phyloP scores from a whole-genome alignment of 2,113 vertebrate species.

The Tachysurus vachellii region DNA sequence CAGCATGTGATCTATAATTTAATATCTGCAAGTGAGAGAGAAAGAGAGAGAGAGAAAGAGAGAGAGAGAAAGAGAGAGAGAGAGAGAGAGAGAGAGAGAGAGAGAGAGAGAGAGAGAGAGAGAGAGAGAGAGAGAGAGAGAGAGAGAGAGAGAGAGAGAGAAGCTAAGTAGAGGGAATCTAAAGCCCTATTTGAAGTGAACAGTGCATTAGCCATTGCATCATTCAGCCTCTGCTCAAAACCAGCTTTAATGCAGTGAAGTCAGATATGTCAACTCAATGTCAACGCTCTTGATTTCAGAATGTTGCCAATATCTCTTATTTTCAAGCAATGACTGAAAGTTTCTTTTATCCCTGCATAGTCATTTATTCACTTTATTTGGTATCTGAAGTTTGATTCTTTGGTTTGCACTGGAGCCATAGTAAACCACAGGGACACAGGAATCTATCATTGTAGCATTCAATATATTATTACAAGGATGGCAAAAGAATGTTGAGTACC shows the following conservation, averaged over 20 bases:
- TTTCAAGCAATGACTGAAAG: neutral
- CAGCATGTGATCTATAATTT: conserved; percentile 48
- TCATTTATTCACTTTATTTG: neutral
- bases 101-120: conserved; percentile 35
- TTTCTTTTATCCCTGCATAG: neutral
- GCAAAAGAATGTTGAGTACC: neutral
- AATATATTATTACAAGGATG: neutral
- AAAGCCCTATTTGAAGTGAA: conserved; percentile 54
- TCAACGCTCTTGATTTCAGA: conserved; percentile 14
- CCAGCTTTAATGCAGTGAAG: neutral
- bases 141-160: conserved; percentile 35
- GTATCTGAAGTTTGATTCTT: neutral
- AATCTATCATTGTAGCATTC: neutral
- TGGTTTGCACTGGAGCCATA: neutral
- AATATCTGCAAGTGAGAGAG: conserved; percentile 17
- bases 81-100: conserved; percentile 35
- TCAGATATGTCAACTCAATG: neutral
- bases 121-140: neutral
- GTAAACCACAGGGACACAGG: neutral
- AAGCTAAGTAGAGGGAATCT: conserved; percentile 37
- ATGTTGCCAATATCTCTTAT: conserved; percentile 23
- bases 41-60: conserved; percentile 35
- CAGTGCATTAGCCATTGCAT: conserved; percentile 22
- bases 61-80: conserved; percentile 5
- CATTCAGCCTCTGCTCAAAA: conserved; percentile 6